These are phyloP conservation scores for Steatornis caripensis DNA, from an alignment of 2,113 vertebrate species.

Conservation along the genomic window DNA sequence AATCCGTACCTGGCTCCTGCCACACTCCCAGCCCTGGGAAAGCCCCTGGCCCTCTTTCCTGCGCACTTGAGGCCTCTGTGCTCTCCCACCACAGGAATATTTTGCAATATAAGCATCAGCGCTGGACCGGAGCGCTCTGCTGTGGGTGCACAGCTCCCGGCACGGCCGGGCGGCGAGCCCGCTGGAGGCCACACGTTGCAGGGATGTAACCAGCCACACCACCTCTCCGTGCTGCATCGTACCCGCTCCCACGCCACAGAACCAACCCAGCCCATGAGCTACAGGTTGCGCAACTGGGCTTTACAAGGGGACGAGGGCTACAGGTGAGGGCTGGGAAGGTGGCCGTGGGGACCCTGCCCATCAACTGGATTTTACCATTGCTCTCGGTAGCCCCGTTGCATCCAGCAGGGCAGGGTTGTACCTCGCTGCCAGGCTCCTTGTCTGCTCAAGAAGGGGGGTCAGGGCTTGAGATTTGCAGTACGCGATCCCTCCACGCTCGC, in stretches of 20 bases:
- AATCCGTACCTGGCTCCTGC: accelerated
- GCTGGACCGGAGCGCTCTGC: not conserved
- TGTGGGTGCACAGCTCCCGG: not conserved
- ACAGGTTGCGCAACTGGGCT: not conserved
- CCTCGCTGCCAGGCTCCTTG: not conserved
- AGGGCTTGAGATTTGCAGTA: not conserved
- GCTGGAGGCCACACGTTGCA: too few species aligned
- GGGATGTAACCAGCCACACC: not conserved
- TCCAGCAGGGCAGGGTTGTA: not conserved
- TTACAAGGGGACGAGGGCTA: not conserved
- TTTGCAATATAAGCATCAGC: not conserved
- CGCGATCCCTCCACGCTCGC: accelerated
- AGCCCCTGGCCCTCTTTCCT: not conserved
- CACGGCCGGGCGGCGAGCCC: not conserved
- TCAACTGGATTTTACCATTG: accelerated
- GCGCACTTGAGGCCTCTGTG: not conserved
- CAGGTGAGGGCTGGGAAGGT: too few species aligned
- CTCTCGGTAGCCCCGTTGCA: not conserved
- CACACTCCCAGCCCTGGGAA: not conserved
- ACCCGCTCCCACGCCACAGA: not conserved
- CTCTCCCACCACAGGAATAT: too few species aligned
- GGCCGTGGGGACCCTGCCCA: not conserved
- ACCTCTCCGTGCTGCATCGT: accelerated
- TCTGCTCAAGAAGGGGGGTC: not conserved
- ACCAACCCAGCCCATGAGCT: not conserved